Base-by-base conservation (phyloP, 2,797 vertebrate species). In the Kryptolebias ocellatus region DNA sequence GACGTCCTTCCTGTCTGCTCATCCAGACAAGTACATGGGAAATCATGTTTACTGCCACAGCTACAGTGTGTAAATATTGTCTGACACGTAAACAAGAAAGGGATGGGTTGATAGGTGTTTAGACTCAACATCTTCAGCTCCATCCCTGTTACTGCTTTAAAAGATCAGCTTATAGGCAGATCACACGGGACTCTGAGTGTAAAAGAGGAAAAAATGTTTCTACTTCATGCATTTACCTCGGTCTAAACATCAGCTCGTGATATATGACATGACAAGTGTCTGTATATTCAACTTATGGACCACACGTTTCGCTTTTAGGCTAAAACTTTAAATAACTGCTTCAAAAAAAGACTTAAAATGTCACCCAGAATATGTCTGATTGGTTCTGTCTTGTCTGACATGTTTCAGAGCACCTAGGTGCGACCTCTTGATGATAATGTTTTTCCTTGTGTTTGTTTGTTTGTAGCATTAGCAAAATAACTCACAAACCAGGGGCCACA, bases 61-160 rank as follows among this genome's bases (percentile, higher is more conserved):
- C 66, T 66, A 49, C 51, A 20, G 24, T 65, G 51, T 78, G 10
- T 89, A 86, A 84, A 84, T 78, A 76, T 4, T 12, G 31, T 49
- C 34, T 78, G 53, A 44, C 53, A 51, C 60, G 69, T 89, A 83
- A 90, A 88, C 82, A 87, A 71, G 61, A 69, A 29, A 27, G 2
- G 31, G 60, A 34, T 60, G 42, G 79, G 77, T 80, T 72, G 34
- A 81, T 56, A 2, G 27, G 27, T 80, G 64, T 90, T 87, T 89
- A 57, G 69, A 70, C 78, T 75, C 49, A 4, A 51, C 16, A 27
- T 53, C 67, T 44, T 55, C 17, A 60, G 46, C 28, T 44, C 20
- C 44, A 34, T 74, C 54, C 11, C 47, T 64, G 45, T 27, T 51
- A 72, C 37, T 54, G 17, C 34, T 39, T 14, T 1, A 39, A 42